These are phyloP conservation scores for Spinus pinus DNA, from an alignment of 2,797 vertebrate species.

Conservation along the genomic window DNA sequence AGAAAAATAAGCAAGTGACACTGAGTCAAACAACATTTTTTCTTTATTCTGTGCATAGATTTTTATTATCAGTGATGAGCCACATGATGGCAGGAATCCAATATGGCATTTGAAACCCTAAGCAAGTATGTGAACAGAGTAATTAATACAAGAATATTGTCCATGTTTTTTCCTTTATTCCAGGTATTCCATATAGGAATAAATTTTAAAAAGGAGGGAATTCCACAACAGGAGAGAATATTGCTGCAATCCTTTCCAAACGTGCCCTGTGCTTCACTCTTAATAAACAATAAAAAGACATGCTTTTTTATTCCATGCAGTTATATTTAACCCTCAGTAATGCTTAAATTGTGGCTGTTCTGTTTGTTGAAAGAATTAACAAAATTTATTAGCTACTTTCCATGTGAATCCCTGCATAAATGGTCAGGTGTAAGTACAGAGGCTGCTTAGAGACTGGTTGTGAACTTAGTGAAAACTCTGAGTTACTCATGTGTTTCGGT, in stretches of 20 bases:
- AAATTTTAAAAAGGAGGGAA: not conserved
- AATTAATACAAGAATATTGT: not conserved
- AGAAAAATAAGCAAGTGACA: not conserved
- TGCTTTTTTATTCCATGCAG: not conserved
- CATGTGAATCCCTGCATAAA: not conserved
- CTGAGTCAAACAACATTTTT: not conserved
- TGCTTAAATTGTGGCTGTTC: not conserved
- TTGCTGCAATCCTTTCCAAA: not conserved
- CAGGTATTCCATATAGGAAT: not conserved
- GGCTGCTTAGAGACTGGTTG: not conserved
- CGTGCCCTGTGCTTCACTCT: not conserved
- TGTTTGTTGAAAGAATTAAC: not conserved
- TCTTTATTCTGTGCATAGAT: not conserved
- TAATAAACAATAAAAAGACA: not conserved
- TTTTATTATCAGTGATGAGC: slow-evolving; percentile 24
- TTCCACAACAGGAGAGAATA: not conserved
- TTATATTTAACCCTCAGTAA: not conserved
- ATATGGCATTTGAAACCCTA: slow-evolving; percentile 10
- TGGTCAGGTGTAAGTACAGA: not conserved
- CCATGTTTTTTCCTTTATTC: not conserved
- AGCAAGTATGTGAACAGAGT: not conserved
- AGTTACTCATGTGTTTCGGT: not conserved
- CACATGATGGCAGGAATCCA: slow-evolving; percentile 15
- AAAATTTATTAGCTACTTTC: not conserved
- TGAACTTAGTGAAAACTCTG: not conserved